Evolutionary conservation across 1,140 invertebrate genomes (phyloP).

Genomic region (Tyrophagus putrescentiae): DNA sequence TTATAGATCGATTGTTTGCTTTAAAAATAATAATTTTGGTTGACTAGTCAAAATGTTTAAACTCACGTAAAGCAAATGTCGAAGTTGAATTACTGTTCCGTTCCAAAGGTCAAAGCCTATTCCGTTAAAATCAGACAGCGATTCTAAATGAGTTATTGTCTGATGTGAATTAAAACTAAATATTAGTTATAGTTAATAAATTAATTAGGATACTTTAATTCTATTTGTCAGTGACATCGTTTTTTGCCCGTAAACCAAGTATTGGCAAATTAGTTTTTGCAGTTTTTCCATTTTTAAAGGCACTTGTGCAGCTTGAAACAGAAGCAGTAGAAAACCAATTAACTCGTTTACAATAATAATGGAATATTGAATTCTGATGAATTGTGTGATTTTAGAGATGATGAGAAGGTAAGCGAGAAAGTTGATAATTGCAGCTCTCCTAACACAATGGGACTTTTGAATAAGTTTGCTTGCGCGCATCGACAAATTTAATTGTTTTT

Average conservation of each 20-base stretch:
- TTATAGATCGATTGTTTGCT: no score
- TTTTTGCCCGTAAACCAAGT: not conserved
- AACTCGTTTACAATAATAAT: not conserved
- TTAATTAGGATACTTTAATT: no score
- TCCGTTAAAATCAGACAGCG: not conserved
- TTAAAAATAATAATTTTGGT: no score
- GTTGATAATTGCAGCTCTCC: not conserved
- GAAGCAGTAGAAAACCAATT: not conserved
- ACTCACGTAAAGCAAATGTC: not conserved
- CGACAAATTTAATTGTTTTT: no score
- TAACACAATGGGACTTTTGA: no score
- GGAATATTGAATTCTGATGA: not conserved
- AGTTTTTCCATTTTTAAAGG: not conserved
- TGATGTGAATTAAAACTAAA: no score
- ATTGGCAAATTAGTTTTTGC: not conserved
- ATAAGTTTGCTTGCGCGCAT: no score
- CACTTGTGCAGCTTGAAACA: not conserved
- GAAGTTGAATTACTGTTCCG: not conserved
- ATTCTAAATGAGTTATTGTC: not conserved
- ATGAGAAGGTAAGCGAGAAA: not conserved
- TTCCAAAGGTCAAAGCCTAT: not conserved
- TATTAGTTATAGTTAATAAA: not conserved
- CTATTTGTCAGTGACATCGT: no score
- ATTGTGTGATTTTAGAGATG: not conserved
- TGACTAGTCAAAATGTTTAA: no score